Base-by-base conservation (phyloP, 64 coral and sea anemone species). In the Actinia tenebrosa region DNA sequence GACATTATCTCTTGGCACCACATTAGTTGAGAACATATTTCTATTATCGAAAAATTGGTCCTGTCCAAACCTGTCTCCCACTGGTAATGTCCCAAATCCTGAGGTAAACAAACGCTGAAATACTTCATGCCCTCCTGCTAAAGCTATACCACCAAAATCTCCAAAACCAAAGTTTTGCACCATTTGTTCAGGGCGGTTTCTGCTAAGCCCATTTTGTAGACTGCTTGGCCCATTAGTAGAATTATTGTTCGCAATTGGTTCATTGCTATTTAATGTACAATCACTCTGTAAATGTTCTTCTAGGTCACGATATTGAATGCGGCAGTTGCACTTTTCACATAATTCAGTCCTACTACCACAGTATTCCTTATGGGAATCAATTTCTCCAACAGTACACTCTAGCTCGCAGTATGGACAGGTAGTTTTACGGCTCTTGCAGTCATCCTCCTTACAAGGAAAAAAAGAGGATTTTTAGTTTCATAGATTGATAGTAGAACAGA, bases 261-360 rank as follows among this genome's bases (percentile, higher is more conserved):
- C 56, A 58, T 58, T 58, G 13, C 13, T 71, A 43, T 61, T 55
- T 16, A 80, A 54, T 86, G 85, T 53, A 9, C 94, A 96, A 44
- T 92, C 86, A 22, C 79, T 93, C 37, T 69, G 59, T 7, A 60
- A 23, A 84, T 96, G 94, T 37, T 25, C 55, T 2, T 87, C 85
- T 37, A 96, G 83, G 89, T 96, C 94, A 80, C 90, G 93, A 30
- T 86, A 63, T 50, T 90, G 88, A 16, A 96, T 71, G 25, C 78
- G 93, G 83, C 62, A 88, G 86, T 93, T 89, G 53, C 94, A 96
- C 60, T 82, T 88, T 18, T 96, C 94, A 88, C 94, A 96, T 37
- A 81, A 71, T 44, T 96, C 91, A 86, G 94, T 96, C 90, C 94
- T 92, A 68, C 91, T 88, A 11, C 94, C 94, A 72, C 94, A 96